A percentile compares a stretch with the other conserved stretches of the same genome.
phyloP scores from a whole-genome alignment of 2,888 invertebrate genomes.

The Amblyteles armatorius region DNA sequence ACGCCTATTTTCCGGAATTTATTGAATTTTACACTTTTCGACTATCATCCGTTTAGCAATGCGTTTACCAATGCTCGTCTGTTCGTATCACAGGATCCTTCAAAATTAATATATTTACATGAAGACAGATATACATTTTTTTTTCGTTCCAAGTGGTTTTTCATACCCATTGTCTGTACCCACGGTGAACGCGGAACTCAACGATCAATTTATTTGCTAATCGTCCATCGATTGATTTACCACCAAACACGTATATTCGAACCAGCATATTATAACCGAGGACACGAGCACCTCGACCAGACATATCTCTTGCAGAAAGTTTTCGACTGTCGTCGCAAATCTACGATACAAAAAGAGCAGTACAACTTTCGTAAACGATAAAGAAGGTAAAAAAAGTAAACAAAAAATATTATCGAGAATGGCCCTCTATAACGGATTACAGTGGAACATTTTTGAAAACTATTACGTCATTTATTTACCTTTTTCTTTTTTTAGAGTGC shows the following conservation, averaged over 20 bases:
- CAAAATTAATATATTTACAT: too few relatives aligned
- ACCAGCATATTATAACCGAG: constrained; percentile 66
- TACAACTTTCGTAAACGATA: background rate
- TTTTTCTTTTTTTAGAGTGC: background rate
- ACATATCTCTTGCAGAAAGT: constrained; percentile 63
- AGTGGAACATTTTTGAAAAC: too few relatives aligned
- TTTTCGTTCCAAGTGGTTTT: too few relatives aligned
- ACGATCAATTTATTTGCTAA: background rate
- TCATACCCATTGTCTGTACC: background rate
- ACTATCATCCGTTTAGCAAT: too few relatives aligned
- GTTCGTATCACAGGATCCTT: too few relatives aligned
- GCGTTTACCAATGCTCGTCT: too few relatives aligned
- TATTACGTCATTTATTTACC: too few relatives aligned
- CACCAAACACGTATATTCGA: constrained; percentile 68
- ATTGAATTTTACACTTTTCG: too few relatives aligned
- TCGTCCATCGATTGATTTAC: constrained; percentile 38
- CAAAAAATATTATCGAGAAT: too few relatives aligned
- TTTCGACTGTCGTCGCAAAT: constrained; percentile 71
- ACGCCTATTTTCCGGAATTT: too few relatives aligned
- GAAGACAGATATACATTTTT: too few relatives aligned
- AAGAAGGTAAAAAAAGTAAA: background rate
- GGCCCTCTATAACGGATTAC: too few relatives aligned
- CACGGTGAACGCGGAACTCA: background rate
- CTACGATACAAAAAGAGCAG: constrained; percentile 58
- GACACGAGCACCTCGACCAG: constrained; percentile 67